Evolutionary conservation across 2,797 vertebrate genomes (phyloP).

Genomic region (Pangasius mekongensis): DNA sequence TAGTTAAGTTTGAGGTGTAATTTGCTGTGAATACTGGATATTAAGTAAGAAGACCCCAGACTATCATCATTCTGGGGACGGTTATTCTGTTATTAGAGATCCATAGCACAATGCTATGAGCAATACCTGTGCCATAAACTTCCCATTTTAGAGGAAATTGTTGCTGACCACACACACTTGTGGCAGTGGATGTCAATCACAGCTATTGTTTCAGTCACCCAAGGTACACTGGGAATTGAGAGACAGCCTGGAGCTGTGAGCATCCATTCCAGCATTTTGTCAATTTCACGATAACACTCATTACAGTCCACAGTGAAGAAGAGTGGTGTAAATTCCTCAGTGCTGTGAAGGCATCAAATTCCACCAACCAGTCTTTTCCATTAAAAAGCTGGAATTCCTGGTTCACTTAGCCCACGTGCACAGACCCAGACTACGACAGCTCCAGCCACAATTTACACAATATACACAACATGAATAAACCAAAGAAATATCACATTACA

Average conservation of each 20-base stretch:
- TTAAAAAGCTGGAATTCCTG: slow-evolving; percentile 27
- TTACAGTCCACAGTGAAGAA: neutral
- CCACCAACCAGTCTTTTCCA: slow-evolving; percentile 28
- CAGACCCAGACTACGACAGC: neutral
- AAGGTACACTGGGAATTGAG: slow-evolving; percentile 9
- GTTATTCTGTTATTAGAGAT: slow-evolving; percentile 14
- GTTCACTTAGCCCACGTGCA: neutral
- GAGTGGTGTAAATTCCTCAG: slow-evolving; percentile 26
- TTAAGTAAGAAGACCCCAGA: neutral
- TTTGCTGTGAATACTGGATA: neutral
- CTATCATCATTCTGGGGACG: neutral
- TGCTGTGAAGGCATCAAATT: slow-evolving; percentile 21
- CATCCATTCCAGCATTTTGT: slow-evolving; percentile 3
- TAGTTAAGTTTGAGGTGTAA: neutral
- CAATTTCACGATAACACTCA: slow-evolving; percentile 12
- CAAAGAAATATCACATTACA: slow-evolving; percentile 21
- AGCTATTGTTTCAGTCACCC: slow-evolving; percentile 35
- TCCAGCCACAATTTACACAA: slow-evolving; percentile 16
- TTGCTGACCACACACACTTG: slow-evolving; percentile 10
- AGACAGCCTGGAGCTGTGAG: slow-evolving; percentile 8
- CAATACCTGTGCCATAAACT: neutral
- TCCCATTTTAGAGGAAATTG: slow-evolving; percentile 6
- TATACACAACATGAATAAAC: neutral
- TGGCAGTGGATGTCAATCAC: slow-evolving; percentile 6
- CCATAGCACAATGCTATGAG: slow-evolving; percentile 3